Base-by-base conservation (phyloP, 2,888 invertebrate species). In the Mactromeris polynyma region DNA sequence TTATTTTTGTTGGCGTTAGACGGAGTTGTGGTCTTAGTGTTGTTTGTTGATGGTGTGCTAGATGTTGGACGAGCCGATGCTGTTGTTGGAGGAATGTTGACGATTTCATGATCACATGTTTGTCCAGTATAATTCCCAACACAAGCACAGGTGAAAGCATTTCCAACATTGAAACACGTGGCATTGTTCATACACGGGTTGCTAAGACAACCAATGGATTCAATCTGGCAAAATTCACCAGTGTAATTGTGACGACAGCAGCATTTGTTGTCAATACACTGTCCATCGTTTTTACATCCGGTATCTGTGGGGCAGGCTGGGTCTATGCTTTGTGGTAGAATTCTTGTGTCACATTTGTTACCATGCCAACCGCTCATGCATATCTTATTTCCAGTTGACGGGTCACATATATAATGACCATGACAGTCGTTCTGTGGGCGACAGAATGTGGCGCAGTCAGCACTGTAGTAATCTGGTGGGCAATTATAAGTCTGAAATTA, bases 261-360 rank as follows among this genome's bases (percentile, higher is more conserved):
- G 36, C 93, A 93, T 26, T 42, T 31, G n/a, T 77, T 69, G 6
- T 83, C 54, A 46, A 88, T 87, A 46, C 93, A 93, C 51, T 91
- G 90, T 19, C 93, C 93, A 42, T 89, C 93, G 51, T 91, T 93
- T 40, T 93, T 93, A 54, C 93, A 93, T 17, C 85, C 77, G 1
- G 91, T 33, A 19, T 84, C 82, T 7, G 51, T 36, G 0, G 89
- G 91, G 58, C 93, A 93, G 6, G 84, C 79, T 17, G 87, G 85
- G 58, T 93, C 93, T 0, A 90, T 51, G 36, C 81, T 42, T 21
- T 88, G 88, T 11, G 93, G 90, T 21, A 93, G 78, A 21, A 54
- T 26, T 31, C 93, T 58, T 3, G 83, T 90, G 42, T 91, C 90
- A 64, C 93, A 93, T 14, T 90, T 89, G 17, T 81, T 69, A 9